Conservation (phyloP, 1,140 invertebrate genomes). For the Lineus longissimus region DNA sequence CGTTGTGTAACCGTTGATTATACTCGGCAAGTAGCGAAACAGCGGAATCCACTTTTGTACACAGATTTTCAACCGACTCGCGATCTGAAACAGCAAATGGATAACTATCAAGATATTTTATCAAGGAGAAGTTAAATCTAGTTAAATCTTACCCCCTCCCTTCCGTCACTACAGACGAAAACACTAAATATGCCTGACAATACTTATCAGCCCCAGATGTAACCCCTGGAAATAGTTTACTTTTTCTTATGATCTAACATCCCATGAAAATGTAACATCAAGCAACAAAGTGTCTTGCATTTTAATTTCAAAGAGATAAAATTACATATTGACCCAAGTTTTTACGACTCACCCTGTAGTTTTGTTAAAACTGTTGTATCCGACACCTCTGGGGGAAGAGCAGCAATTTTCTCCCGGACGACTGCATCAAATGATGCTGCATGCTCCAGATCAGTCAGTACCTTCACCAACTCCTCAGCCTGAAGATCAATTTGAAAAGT, state of each 20-base stretch:
- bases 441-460: slow-evolving; percentile 80
- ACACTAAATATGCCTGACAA: too few relatives aligned
- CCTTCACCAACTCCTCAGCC: slow-evolving; percentile 52
- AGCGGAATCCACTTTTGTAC: slow-evolving; percentile 78
- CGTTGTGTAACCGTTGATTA: slow-evolving; percentile 76
- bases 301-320: neutral
- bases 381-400: slow-evolving; percentile 87
- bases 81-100: slow-evolving; percentile 73
- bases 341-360: slow-evolving; percentile 56
- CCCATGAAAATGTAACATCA: too few relatives aligned
- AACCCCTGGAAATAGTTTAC: too few relatives aligned
- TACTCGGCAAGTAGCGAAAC: slow-evolving; percentile 81
- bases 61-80: slow-evolving; percentile 68
- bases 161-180: too few relatives aligned
- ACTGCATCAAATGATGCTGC: slow-evolving; percentile 90
- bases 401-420: slow-evolving; percentile 87
- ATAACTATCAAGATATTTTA: neutral
- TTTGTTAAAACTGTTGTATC: slow-evolving; percentile 76
- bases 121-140: neutral
- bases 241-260: too few relatives aligned
- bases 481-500: slow-evolving; percentile 25
- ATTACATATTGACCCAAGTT: neutral
- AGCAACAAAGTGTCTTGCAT: too few relatives aligned
- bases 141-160: too few relatives aligned
- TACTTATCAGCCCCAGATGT: too few relatives aligned